These are phyloP conservation scores for Tenebrio molitor DNA, from an alignment of 1,140 invertebrate species.

Conservation along the genomic window DNA sequence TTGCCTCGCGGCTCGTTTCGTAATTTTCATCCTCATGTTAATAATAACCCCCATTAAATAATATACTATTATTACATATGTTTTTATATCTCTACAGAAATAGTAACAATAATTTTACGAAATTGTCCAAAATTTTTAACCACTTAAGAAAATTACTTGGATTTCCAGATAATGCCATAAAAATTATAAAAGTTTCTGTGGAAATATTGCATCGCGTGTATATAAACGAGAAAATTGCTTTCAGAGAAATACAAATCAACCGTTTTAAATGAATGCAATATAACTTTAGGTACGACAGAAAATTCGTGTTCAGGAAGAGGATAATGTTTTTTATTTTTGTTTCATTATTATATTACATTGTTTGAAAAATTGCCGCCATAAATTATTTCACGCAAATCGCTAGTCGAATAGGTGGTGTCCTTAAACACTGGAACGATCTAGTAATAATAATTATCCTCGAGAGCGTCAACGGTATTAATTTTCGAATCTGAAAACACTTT, in stretches of 20 bases:
- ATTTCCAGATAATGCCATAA: slow-evolving; percentile 6
- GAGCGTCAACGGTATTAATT: too few relatives aligned
- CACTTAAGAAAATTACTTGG: background rate
- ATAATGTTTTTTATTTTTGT: slow-evolving; percentile 47
- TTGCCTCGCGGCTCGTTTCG: too few relatives aligned
- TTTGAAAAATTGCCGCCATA: slow-evolving; percentile 5
- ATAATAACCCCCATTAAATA: too few relatives aligned
- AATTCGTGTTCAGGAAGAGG: slow-evolving; percentile 45
- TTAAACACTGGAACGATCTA: too few relatives aligned
- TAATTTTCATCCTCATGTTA: too few relatives aligned
- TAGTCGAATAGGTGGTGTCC: background rate
- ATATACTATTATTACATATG: too few relatives aligned
- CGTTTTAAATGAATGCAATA: slow-evolving; percentile 44
- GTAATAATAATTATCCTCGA: too few relatives aligned
- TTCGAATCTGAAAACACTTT: background rate
- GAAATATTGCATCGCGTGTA: slow-evolving; percentile 48
- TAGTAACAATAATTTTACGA: too few relatives aligned
- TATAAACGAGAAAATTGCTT: slow-evolving; percentile 45
- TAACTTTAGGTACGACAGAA: slow-evolving; percentile 39
- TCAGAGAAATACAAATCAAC: slow-evolving; percentile 39
- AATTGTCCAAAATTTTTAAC: too few relatives aligned
- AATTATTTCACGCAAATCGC: slow-evolving; percentile 30
- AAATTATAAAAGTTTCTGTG: slow-evolving; percentile 27
- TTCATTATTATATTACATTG: slow-evolving; percentile 39
- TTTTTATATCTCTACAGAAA: too few relatives aligned